phyloP scores from a whole-genome alignment of 37 sponge, comb jelly and placozoan genomes.

The Chondrilla cf. caribensis region DNA sequence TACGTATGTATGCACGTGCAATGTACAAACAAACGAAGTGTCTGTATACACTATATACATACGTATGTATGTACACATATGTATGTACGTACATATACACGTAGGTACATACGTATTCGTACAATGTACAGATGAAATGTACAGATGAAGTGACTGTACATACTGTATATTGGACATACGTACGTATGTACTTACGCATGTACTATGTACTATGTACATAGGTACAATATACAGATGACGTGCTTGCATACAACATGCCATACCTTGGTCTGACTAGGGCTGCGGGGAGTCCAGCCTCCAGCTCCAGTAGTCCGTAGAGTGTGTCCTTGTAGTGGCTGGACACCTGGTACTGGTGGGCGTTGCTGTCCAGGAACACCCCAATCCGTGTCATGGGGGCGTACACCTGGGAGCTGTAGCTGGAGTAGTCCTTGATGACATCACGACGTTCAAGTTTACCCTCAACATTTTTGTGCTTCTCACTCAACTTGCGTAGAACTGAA shows the following conservation, averaged over 20 bases:
- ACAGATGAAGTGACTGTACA: too few relatives aligned
- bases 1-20: too few relatives aligned
- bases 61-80: too few relatives aligned
- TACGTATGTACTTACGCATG: constrained; percentile 2
- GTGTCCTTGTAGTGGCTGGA: constrained; percentile 48
- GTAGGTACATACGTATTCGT: too few relatives aligned
- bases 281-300: constrained; percentile 48
- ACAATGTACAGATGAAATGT: too few relatives aligned
- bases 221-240: background rate
- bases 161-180: background rate
- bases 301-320: constrained; percentile 40
- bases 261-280: constrained; percentile 56
- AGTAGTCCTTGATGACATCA: constrained; percentile 81
- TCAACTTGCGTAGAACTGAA: constrained; percentile 84
- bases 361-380: constrained; percentile 87
- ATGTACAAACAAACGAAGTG: too few relatives aligned
- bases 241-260: background rate
- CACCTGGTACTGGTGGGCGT: constrained; percentile 82
- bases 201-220: too few relatives aligned
- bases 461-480: constrained; percentile 65
- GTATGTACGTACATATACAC: too few relatives aligned
- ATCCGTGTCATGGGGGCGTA: constrained; percentile 93
- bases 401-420: constrained; percentile 81
- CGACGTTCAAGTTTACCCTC: constrained; percentile 72
- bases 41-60: too few relatives aligned